phyloP scores from a whole-genome alignment of 2,113 vertebrate species.

The Rynchops niger region DNA sequence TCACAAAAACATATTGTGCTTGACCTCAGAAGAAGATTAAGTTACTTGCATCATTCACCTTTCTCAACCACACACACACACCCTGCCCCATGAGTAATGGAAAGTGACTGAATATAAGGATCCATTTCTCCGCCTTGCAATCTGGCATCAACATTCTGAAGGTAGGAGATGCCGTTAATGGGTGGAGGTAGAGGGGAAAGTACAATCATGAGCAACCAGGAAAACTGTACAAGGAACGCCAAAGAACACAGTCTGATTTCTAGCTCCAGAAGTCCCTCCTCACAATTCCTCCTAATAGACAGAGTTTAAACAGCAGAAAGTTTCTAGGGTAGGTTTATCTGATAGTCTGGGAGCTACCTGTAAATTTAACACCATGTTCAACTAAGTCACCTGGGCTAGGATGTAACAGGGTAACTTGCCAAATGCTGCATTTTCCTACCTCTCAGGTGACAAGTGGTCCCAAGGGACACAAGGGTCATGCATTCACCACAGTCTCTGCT shows the following conservation, averaged over 20 bases:
- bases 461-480: rapidly evolving
- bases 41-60: not conserved
- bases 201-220: not conserved
- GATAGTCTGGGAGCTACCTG: not conserved
- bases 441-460: not conserved
- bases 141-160: not conserved
- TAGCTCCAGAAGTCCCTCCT: not conserved
- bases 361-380: not conserved
- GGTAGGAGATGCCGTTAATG: not conserved
- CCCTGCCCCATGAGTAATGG: not conserved
- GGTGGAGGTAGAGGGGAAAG: not conserved
- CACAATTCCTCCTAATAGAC: not conserved
- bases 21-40: not conserved
- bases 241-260: not conserved
- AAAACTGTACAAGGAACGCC: not conserved
- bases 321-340: not conserved
- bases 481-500: not conserved
- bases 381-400: not conserved
- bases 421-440: not conserved
- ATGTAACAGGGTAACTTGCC: not conserved
- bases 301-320: not conserved
- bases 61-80: not conserved
- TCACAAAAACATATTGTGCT: not conserved
- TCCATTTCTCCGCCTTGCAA: not conserved
- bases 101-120: not conserved